A percentile compares a stretch with the other conserved stretches of the same genome.
These are phyloP conservation scores for Tuta absoluta DNA, from an alignment of 2,888 invertebrate genomes.

Conservation along the genomic window DNA sequence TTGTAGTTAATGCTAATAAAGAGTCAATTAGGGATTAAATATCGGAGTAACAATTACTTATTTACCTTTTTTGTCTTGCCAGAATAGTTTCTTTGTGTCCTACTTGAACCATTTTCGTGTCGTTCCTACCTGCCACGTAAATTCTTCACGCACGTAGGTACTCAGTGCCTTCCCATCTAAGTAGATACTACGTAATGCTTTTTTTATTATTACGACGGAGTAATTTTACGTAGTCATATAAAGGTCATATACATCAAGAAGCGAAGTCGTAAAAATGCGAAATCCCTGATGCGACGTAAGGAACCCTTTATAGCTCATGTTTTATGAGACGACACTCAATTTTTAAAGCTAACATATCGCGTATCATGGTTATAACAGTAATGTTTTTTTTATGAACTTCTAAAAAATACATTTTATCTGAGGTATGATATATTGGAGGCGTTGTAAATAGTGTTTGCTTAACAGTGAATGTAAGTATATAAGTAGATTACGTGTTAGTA, in stretches of 20 bases:
- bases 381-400: slow-evolving; percentile 12
- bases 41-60: too few species aligned
- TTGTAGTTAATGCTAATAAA: too few species aligned
- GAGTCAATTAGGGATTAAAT: too few species aligned
- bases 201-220: neutral
- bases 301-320: slow-evolving; percentile 19
- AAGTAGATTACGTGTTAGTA: too few species aligned
- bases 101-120: too few species aligned
- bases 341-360: slow-evolving; percentile 13
- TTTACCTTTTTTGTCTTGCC: too few species aligned
- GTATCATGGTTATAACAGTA: slow-evolving; percentile 16
- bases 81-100: too few species aligned
- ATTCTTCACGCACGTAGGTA: too few species aligned
- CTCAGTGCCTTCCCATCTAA: neutral
- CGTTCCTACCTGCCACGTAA: too few species aligned
- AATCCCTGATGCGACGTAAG: slow-evolving; percentile 17
- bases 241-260: slow-evolving; percentile 21
- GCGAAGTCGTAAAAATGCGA: slow-evolving; percentile 16
- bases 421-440: neutral
- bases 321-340: slow-evolving; percentile 18
- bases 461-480: neutral
- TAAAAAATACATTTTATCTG: neutral
- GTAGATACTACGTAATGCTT: too few species aligned
- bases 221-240: slow-evolving; percentile 18
- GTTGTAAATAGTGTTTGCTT: neutral